Evolutionary conservation across 2,888 invertebrate genomes (phyloP).

Genomic region (Pachymerium ferrugineum): DNA sequence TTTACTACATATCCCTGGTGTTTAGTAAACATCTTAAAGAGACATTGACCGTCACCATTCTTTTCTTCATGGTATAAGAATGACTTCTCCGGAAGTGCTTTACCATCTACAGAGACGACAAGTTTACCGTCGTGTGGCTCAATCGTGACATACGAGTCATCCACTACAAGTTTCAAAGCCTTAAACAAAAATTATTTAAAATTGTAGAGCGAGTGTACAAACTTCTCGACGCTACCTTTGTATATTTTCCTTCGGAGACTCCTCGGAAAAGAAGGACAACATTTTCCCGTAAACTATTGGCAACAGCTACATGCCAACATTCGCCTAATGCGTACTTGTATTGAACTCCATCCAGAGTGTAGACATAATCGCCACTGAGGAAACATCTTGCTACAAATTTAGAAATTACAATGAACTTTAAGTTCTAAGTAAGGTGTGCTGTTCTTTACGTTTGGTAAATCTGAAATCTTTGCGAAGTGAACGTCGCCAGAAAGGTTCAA

Average conservation of each 20-base stretch:
- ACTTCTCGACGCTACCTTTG: not conserved
- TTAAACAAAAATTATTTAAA: not conserved
- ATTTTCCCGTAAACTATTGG: not conserved
- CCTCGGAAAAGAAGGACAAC: not conserved
- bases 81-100: not conserved
- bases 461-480: constrained; percentile 27
- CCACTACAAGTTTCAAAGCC: not conserved
- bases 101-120: not conserved
- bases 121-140: not conserved
- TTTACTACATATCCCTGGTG: not conserved
- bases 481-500: not conserved
- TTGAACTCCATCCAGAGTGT: constrained; percentile 37
- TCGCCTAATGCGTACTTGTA: constrained; percentile 36
- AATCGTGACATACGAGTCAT: not conserved
- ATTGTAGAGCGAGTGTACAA: not conserved
- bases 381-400: constrained; percentile 34
- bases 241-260: not conserved
- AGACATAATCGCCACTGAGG: constrained; percentile 34
- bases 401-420: not conserved
- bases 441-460: constrained; percentile 30
- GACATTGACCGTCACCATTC: not conserved
- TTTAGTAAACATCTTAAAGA: not conserved
- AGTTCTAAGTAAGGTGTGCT: not conserved
- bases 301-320: constrained; percentile 39
- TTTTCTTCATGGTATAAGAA: not conserved